These are phyloP conservation scores for Gadopsis bispinosus DNA, from an alignment of 2,797 vertebrate species.

Conservation along the genomic window DNA sequence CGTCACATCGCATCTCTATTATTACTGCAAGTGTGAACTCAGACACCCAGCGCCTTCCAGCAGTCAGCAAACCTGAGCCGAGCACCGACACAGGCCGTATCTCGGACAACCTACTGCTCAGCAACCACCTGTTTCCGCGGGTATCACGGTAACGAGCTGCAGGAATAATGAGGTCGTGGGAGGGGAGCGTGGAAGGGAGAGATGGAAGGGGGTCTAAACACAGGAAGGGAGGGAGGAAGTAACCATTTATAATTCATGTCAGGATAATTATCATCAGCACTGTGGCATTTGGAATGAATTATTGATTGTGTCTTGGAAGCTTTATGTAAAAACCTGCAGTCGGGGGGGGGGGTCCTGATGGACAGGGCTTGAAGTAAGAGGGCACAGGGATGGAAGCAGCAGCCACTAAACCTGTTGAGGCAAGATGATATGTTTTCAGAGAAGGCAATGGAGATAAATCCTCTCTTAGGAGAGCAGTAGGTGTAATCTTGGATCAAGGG, in stretches of 20 bases:
- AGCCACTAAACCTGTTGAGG: conserved; percentile 47
- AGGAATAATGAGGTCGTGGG: conserved; percentile 78
- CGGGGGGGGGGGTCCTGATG: conserved; percentile 61
- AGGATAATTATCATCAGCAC: conserved; percentile 86
- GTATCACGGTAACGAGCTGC: conserved; percentile 68
- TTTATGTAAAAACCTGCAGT: conserved; percentile 81
- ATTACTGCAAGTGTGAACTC: conserved; percentile 9
- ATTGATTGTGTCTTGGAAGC: conserved; percentile 83
- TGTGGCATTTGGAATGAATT: conserved; percentile 86
- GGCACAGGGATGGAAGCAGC: conserved; percentile 32
- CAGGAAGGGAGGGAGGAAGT: conserved; percentile 73
- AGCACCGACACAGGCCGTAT: conserved; percentile 9
- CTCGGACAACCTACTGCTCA: conserved; percentile 53
- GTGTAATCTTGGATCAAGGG: conserved; percentile 32
- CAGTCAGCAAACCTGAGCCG: not conserved
- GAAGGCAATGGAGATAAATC: conserved; percentile 38
- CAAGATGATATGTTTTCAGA: conserved; percentile 15
- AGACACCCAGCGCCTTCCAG: not conserved
- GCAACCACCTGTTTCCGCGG: conserved; percentile 83
- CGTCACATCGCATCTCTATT: not conserved
- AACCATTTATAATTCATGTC: conserved; percentile 87
- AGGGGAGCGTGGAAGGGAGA: conserved; percentile 30
- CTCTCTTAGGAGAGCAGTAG: conserved; percentile 22
- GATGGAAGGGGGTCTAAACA: conserved; percentile 69
- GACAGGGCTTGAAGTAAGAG: conserved; percentile 64